phyloP scores from a whole-genome alignment of 2,797 vertebrate genomes.

The Protonibea diacanthus region DNA sequence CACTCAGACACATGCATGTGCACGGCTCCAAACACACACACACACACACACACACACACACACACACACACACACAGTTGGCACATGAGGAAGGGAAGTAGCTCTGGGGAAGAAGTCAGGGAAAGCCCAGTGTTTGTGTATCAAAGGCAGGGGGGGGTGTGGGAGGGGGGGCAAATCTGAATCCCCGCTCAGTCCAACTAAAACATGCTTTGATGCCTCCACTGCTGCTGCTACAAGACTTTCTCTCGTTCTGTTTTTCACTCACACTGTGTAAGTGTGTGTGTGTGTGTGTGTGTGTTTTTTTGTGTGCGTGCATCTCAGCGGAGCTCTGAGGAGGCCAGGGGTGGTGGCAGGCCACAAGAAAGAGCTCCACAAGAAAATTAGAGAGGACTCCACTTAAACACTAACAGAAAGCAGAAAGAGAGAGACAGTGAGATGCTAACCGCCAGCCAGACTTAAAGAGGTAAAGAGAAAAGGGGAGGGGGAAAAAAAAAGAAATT shows the following conservation, averaged over 20 bases:
- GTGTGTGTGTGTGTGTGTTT: conserved; percentile 33
- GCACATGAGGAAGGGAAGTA: conserved; percentile 69
- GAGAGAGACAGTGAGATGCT: conserved; percentile 73
- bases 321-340: conserved; percentile 79
- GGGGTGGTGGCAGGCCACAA: conserved; percentile 86
- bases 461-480: conserved; percentile 59
- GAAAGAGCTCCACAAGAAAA: conserved; percentile 86
- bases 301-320: conserved; percentile 68
- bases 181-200: conserved; percentile 77
- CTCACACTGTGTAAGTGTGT: conserved; percentile 36
- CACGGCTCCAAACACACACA: conserved; percentile 42
- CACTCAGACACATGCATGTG: background rate
- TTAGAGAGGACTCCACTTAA: conserved; percentile 88
- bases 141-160: conserved; percentile 65
- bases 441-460: conserved; percentile 78
- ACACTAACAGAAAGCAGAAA: conserved; percentile 82
- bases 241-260: conserved; percentile 67
- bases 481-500: conserved; percentile 22
- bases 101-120: conserved; percentile 76
- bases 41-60: conserved; percentile 46
- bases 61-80: conserved; percentile 52
- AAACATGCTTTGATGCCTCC: conserved; percentile 82
- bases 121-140: conserved; percentile 80
- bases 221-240: conserved; percentile 71
- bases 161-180: conserved; percentile 63